These are phyloP conservation scores for Drosophila trapezifrons DNA, from an alignment of 1,140 invertebrate species.

Conservation along the genomic window DNA sequence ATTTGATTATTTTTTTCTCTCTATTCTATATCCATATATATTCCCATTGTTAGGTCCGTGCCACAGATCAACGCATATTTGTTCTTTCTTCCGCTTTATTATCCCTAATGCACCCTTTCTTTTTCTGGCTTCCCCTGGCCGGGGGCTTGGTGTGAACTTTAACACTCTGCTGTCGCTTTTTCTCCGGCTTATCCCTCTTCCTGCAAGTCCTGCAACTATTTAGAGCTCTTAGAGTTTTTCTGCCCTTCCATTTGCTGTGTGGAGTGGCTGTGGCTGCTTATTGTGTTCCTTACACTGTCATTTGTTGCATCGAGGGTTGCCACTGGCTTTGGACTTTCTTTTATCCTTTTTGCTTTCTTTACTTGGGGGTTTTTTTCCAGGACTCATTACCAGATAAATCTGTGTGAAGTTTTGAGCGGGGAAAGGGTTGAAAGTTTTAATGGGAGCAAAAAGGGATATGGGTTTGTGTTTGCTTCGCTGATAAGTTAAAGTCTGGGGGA, in stretches of 20 bases:
- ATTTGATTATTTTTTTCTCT: slow-evolving; percentile 69
- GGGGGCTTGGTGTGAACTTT: slow-evolving; percentile 76
- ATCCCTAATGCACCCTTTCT: slow-evolving; percentile 43
- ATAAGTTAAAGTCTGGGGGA: slow-evolving; percentile 33
- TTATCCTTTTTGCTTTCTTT: not conserved
- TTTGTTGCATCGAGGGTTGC: slow-evolving; percentile 56
- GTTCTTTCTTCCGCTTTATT: slow-evolving; percentile 68
- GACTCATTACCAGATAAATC: slow-evolving; percentile 8
- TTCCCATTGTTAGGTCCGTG: slow-evolving; percentile 14
- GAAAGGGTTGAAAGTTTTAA: not conserved
- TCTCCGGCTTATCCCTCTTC: slow-evolving; percentile 31
- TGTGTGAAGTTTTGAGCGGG: not conserved
- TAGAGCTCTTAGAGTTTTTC: slow-evolving; percentile 32
- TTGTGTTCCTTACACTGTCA: slow-evolving; percentile 42
- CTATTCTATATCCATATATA: not conserved
- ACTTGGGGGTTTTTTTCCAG: not conserved
- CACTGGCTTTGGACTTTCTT: slow-evolving; percentile 24
- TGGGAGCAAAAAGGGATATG: not conserved
- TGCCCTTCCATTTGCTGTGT: slow-evolving; percentile 7
- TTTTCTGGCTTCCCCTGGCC: not conserved
- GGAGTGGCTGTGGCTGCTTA: slow-evolving; percentile 29
- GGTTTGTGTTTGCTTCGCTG: slow-evolving; percentile 17
- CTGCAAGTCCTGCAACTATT: slow-evolving; percentile 36
- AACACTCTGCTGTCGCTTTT: slow-evolving; percentile 65
- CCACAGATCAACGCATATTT: slow-evolving; percentile 65